These are phyloP conservation scores for Akabosia matsudoensis DNA, from an alignment of 1,140 invertebrate species.

Conservation along the genomic window DNA sequence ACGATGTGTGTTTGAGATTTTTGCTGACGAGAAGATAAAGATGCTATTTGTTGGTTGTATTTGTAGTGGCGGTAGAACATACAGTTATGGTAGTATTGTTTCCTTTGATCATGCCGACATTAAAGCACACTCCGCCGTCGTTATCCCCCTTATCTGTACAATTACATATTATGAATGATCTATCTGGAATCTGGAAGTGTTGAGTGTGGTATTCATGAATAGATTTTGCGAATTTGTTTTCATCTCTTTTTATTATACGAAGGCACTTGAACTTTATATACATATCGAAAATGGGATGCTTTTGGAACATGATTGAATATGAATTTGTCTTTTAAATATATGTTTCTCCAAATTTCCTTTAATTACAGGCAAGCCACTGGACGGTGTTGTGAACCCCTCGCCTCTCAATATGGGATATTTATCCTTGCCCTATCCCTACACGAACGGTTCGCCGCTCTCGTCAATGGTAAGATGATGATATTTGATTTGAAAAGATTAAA, in stretches of 20 bases:
- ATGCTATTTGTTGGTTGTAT: background rate
- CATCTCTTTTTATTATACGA: too few relatives aligned
- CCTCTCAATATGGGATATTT: slow-evolving; percentile 88
- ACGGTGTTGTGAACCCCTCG: slow-evolving; percentile 73
- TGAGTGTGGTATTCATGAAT: slow-evolving; percentile 18
- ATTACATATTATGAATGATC: slow-evolving; percentile 19
- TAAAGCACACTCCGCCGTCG: slow-evolving; percentile 20
- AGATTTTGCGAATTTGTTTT: background rate
- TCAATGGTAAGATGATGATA: slow-evolving; percentile 73
- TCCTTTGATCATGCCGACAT: slow-evolving; percentile 18
- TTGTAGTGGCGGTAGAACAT: background rate
- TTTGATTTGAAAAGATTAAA: background rate
- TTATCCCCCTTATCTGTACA: slow-evolving; percentile 18
- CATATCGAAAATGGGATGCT: too few relatives aligned
- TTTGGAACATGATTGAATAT: too few relatives aligned
- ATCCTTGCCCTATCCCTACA: slow-evolving; percentile 79
- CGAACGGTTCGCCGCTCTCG: slow-evolving; percentile 68
- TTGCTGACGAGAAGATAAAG: background rate
- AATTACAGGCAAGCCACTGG: slow-evolving; percentile 72
- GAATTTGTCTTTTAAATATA: too few relatives aligned
- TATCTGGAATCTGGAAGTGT: slow-evolving; percentile 23
- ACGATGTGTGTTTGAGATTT: slow-evolving; percentile 8
- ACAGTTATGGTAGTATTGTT: slow-evolving; percentile 3
- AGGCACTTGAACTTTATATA: too few relatives aligned
- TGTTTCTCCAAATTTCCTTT: background rate